Base-by-base conservation (phyloP, 1,140 invertebrate genomes). In the Lucilia sericata region DNA sequence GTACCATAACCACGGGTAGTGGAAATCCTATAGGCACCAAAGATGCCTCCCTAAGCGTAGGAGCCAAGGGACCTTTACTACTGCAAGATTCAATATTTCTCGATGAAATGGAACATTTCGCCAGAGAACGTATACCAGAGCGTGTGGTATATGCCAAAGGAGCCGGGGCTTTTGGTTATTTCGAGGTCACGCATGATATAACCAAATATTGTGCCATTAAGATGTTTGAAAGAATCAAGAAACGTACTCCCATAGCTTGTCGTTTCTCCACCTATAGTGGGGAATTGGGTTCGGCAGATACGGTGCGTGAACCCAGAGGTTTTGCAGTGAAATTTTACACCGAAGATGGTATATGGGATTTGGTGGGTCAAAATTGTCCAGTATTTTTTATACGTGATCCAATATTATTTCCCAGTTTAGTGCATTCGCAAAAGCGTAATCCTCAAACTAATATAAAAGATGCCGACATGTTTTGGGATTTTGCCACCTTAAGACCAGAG, bases 81-180 rank as follows among this genome's bases (percentile, higher is more conserved):
- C 91, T 99, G 17, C 97, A 99, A 91, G 98, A 99, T 92, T 94
- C 94, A 60, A 94, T 95, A 83, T 96, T 96, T 87, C 90, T 98
- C 21, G 98, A 99, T 92, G 97, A 99, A 91, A 95, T 99, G 90
- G 94, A 97, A 0, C 96, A 99, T 87, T 99, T 99, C 91, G 95
- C 96, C 90, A 93, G 98, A 49, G 99, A 99, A 91, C 93, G 99
- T 83, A 99, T 99, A 87, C 98, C 98, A 0, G 98, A 99, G 91
- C 94, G 98, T 88, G 98, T 99, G 0, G 98, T 99, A 0, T 98
- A 99, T 92, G 98, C 98, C 0, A 99, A 99, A 92, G 98, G 98
- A 87, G 97, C 96, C 82, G 98, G 98, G 86, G 98, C 98, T 17
- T 99, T 99, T 92, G 98, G 98, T 2, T 98, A 98, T 89, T 98